Evolutionary conservation across 1,140 invertebrate genomes (phyloP).

Genomic region (Drosophila cardini): DNA sequence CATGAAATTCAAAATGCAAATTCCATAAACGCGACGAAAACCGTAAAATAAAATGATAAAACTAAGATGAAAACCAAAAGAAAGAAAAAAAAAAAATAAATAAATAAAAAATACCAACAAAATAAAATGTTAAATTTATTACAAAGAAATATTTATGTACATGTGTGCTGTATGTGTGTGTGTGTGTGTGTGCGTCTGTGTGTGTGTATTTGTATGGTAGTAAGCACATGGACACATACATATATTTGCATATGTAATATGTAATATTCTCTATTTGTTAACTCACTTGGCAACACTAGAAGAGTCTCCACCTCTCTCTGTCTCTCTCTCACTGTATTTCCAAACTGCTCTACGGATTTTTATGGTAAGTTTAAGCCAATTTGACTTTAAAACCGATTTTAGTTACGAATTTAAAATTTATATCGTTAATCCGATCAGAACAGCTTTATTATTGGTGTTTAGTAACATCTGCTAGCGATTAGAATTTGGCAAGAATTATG

Average conservation of each 20-base stretch:
- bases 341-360: neutral
- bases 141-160: neutral
- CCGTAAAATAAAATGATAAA: neutral
- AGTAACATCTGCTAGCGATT: too few relatives aligned
- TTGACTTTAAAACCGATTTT: neutral
- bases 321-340: neutral
- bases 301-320: neutral
- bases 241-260: constrained; percentile 32
- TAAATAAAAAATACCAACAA: neutral
- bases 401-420: neutral
- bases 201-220: too few relatives aligned
- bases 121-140: neutral
- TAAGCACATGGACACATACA: constrained; percentile 10
- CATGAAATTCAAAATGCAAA: constrained; percentile 1
- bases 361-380: constrained; percentile 23
- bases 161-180: too few relatives aligned
- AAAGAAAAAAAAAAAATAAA: neutral
- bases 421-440: too few relatives aligned
- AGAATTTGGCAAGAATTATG: too few relatives aligned
- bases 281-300: constrained; percentile 6
- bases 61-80: too few relatives aligned
- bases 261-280: constrained; percentile 34
- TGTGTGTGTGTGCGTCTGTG: too few relatives aligned
- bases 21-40: neutral
- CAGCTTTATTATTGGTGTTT: too few relatives aligned